These are phyloP conservation scores for Castor canadensis DNA, from an alignment of 2,113 vertebrate genomes.

Conservation along the genomic window DNA sequence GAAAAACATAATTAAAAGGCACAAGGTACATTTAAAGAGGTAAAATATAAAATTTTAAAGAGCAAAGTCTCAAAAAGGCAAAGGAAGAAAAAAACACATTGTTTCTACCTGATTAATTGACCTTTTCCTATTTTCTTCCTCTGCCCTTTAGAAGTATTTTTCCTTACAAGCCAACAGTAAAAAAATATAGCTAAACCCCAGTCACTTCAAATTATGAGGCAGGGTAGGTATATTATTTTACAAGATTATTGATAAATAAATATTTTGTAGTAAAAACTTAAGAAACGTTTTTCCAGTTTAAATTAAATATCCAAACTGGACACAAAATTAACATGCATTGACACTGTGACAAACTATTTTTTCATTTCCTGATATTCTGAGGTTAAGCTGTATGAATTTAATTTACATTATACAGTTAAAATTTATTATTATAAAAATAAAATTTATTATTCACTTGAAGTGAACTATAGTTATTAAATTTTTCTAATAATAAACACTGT, in stretches of 20 bases:
- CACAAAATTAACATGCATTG: conserved; percentile 7
- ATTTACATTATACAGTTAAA: conserved; percentile 29
- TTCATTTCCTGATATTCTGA: conserved; percentile 50
- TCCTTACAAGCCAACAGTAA: neutral
- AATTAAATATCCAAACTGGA: conserved; percentile 46
- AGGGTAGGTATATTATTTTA: neutral
- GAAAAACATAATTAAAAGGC: conserved; percentile 24
- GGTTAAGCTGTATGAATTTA: conserved; percentile 19
- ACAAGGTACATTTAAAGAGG: neutral
- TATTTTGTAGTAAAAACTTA: conserved; percentile 32
- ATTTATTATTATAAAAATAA: neutral
- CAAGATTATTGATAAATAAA: neutral
- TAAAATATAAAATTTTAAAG: conserved; percentile 33
- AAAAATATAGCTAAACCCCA: neutral
- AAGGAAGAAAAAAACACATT: neutral
- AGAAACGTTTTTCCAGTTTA: neutral
- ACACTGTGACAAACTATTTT: conserved; percentile 2
- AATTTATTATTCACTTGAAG: conserved; percentile 47
- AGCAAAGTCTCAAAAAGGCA: conserved; percentile 33
- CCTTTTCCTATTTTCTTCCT: neutral
- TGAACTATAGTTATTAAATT: conserved; percentile 77
- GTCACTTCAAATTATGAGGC: conserved; percentile 13
- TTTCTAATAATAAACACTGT: conserved; percentile 81
- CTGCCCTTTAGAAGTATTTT: neutral
- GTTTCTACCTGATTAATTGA: neutral